Evolutionary conservation across 2,797 vertebrate species (phyloP), one percentile per base, ranked within the genome.

Genomic region (Rhadinocentrus ornatus): DNA sequence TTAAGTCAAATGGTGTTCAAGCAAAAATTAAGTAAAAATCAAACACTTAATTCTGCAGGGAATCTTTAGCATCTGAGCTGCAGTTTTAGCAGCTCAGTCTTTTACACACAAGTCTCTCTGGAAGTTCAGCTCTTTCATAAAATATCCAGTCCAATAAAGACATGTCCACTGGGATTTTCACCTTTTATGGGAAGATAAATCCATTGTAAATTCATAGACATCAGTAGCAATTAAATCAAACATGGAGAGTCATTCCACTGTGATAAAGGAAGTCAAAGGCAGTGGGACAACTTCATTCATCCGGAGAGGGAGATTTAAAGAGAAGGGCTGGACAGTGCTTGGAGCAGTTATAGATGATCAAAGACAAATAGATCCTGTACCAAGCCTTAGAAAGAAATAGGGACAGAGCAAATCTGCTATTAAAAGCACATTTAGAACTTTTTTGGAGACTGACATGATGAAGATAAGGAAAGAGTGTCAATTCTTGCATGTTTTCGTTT

Each of bases 201-300:
- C 73, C 80, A 86, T 87, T 46, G 77, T 39, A 62, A 78, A 81
- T 78, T 80, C 62, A 50, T 27, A 62, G 72, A 82, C 58, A 81
- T 86, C 77, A 1, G 27, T 74, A 72, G 73, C 81, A 83, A 80
- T 89, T 82, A 84, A 77, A 84, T 84, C 67, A 74, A 85, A 87
- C 75, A 81, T 20, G 35, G 71, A 32, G 78, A 87, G 68, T 81
- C 32, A 61, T 77, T 85, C 50, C 56, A 37, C 39, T 22, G 59
- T 41, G 63, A 83, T 70, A 55, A 63, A 77, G 68, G 63, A 82
- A 91, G 89, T 88, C 78, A 89, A 88, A 88, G 81, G 71, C 78
- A 55, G 41, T 2, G 20, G 62, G 67, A 69, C 62, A 60, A 53
- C 76, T 77, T 70, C 66, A 65, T 69, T 86, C 73, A 82, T 56